These are phyloP conservation scores for Acipenser transmontanus DNA, from an alignment of 2,797 vertebrate genomes.

Conservation along the genomic window DNA sequence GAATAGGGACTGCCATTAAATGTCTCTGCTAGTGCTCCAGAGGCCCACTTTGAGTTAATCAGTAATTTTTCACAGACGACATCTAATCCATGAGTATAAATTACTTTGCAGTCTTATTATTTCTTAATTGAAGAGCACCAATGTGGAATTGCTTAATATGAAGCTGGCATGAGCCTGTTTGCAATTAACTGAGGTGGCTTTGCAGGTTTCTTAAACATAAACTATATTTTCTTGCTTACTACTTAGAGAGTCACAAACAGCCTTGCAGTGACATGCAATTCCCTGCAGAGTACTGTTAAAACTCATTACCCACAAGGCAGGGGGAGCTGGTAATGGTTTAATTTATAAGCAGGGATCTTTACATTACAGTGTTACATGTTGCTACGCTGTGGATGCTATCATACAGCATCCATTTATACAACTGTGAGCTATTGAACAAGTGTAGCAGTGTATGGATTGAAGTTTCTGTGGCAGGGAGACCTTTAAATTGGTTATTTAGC, in stretches of 20 bases:
- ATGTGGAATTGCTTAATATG: conserved; percentile 58
- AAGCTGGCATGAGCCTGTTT: conserved; percentile 46
- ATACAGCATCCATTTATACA: too few relatives aligned
- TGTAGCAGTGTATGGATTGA: too few relatives aligned
- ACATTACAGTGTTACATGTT: too few relatives aligned
- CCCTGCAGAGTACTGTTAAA: too few relatives aligned
- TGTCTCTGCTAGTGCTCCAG: conserved; percentile 43
- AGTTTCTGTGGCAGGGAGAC: too few relatives aligned
- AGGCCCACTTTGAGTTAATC: conserved; percentile 54
- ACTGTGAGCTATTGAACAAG: too few relatives aligned
- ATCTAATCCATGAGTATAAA: conserved; percentile 68
- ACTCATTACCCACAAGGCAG: too few relatives aligned
- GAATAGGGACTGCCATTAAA: conserved; percentile 38
- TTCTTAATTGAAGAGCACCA: conserved; percentile 67
- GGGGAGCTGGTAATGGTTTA: too few relatives aligned
- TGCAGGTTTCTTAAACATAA: conserved; percentile 26
- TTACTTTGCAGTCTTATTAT: conserved; percentile 64
- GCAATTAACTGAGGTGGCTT: conserved; percentile 52
- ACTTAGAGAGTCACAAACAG: background rate
- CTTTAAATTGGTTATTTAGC: too few relatives aligned
- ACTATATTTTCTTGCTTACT: background rate
- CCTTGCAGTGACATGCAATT: too few relatives aligned
- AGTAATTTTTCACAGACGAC: conserved; percentile 60
- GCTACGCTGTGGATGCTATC: too few relatives aligned
- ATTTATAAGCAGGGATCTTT: too few relatives aligned